These are phyloP conservation scores for Schizaphis graminum DNA, from an alignment of 2,888 invertebrate genomes.

Conservation along the genomic window DNA sequence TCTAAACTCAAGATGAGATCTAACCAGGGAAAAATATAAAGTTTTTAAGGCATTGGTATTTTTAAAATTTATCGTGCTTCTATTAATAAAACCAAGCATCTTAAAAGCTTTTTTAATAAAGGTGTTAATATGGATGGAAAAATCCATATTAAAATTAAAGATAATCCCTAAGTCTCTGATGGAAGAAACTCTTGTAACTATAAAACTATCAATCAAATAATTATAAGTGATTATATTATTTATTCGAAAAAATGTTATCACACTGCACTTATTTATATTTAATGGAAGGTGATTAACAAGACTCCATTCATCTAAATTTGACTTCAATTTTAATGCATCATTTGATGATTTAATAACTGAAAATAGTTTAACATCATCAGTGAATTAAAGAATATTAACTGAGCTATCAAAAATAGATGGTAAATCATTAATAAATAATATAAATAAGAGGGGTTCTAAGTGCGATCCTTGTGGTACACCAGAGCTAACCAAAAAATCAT, in stretches of 20 bases:
- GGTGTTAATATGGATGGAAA: constrained; percentile 6
- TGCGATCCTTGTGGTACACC: constrained; percentile 68
- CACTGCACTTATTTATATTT: background rate
- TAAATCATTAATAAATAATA: constrained; percentile 26
- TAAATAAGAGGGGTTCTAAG: constrained; percentile 65
- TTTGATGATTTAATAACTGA: background rate
- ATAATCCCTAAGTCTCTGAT: constrained; percentile 12
- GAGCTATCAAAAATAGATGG: constrained; percentile 11
- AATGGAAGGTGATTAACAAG: background rate
- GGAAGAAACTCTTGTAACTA: constrained; percentile 12
- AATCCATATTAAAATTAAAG: constrained; percentile 1
- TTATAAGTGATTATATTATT: constrained; percentile 1
- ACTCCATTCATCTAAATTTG: background rate
- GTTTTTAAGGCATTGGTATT: constrained; percentile 12
- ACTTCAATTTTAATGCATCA: background rate
- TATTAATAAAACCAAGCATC: background rate
- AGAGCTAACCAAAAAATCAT: constrained; percentile 58
- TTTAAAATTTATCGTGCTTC: constrained; percentile 17
- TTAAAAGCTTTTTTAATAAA: background rate
- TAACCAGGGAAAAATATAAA: constrained; percentile 32
- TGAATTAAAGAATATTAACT: constrained; percentile 6
- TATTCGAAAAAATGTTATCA: background rate
- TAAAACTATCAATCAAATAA: background rate
- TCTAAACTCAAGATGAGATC: background rate
- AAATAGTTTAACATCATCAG: constrained; percentile 24